A percentile compares a stretch with the other conserved stretches of the same genome.
phyloP scores from a whole-genome alignment of 2,888 invertebrate species.

The Drosophila eohydei region DNA sequence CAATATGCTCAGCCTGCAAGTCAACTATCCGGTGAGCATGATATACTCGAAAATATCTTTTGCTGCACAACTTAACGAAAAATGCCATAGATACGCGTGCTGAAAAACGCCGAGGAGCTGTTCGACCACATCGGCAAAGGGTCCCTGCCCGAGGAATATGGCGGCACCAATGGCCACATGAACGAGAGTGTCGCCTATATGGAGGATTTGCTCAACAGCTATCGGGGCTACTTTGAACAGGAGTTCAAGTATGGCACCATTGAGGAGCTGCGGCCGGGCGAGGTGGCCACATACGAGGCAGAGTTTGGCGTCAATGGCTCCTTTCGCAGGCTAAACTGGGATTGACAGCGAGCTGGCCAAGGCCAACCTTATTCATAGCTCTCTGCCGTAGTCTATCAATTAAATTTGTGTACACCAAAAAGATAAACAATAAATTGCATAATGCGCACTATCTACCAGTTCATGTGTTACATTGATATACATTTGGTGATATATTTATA shows the following conservation, averaged over 20 bases:
- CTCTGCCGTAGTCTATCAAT: constrained; percentile 62
- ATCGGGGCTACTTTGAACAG: constrained; percentile 77
- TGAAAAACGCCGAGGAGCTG: constrained; percentile 69
- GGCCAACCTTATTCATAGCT: constrained; percentile 17
- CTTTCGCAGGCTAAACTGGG: constrained; percentile 73
- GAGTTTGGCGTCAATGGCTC: constrained; percentile 78
- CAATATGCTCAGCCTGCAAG: constrained; percentile 63
- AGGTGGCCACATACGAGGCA: constrained; percentile 72
- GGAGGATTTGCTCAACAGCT: constrained; percentile 77
- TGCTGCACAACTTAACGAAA: neutral
- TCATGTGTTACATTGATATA: neutral
- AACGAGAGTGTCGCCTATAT: constrained; percentile 76
- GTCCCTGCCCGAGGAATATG: constrained; percentile 79
- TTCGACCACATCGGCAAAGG: constrained; percentile 73
- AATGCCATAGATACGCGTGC: constrained; percentile 58
- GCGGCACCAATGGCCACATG: constrained; percentile 77
- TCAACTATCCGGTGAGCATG: constrained; percentile 67
- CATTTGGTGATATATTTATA: neutral
- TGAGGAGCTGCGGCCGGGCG: constrained; percentile 71
- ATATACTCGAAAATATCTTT: neutral
- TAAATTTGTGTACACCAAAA: constrained; percentile 45
- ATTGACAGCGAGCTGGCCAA: constrained; percentile 49
- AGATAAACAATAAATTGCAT: constrained; percentile 55
- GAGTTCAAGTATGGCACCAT: constrained; percentile 74
- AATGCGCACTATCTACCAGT: constrained; percentile 50